Percentiles rank a stretch among this genome's conserved stretches.
These are phyloP conservation scores for Acanthornis magna DNA, from an alignment of 2,797 vertebrate species.

Conservation along the genomic window DNA sequence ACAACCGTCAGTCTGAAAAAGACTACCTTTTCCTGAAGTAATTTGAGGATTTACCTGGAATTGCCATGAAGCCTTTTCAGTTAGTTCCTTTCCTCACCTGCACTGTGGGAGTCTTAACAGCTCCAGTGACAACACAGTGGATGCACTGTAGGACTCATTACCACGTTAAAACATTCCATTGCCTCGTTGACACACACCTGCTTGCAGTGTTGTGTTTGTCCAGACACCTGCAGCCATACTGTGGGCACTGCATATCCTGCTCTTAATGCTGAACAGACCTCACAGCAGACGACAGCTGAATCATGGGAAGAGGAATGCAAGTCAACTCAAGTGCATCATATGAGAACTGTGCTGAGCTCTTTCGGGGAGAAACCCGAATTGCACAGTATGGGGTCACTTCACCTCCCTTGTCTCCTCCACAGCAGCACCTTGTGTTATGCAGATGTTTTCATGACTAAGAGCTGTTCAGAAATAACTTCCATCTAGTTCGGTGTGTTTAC, in stretches of 20 bases:
- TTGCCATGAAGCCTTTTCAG: neutral
- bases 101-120: neutral
- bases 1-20: neutral
- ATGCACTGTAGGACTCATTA: neutral
- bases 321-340: neutral
- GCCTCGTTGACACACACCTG: neutral
- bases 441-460: neutral
- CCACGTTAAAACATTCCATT: neutral
- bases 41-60: neutral
- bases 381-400: neutral
- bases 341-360: neutral
- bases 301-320: neutral
- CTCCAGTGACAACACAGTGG: neutral
- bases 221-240: accelerated
- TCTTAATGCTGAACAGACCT: neutral
- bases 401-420: neutral
- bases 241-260: neutral
- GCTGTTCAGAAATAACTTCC: neutral
- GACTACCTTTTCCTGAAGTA: neutral
- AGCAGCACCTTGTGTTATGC: neutral
- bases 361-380: neutral
- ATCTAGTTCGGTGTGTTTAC: neutral
- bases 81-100: neutral
- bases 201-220: neutral
- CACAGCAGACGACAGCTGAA: neutral